Conservation (phyloP, 2,888 invertebrate species). For the Petrolisthes manimaculis region DNA sequence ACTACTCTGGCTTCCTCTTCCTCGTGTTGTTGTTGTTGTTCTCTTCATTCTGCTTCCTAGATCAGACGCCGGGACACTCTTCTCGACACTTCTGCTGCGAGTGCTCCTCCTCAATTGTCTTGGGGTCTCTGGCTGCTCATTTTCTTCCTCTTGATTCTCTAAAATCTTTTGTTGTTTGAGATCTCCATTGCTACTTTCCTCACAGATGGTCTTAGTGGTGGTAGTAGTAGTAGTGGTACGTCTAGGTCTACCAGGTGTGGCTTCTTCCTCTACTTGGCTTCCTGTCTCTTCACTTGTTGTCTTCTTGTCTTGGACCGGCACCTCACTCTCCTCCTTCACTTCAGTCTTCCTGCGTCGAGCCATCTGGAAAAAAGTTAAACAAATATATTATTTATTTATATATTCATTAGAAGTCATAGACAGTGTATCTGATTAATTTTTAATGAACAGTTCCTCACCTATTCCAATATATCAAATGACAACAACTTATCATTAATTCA, state of each 20-base stretch:
- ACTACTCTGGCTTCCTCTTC: not conserved
- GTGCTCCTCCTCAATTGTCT: slow-evolving; percentile 36
- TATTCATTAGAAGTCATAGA: not conserved
- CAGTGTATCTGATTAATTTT: no score
- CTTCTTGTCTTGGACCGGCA: not conserved
- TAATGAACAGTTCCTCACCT: no score
- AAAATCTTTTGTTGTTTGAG: not conserved
- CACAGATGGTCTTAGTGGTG: slow-evolving; percentile 6
- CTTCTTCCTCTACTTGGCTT: slow-evolving; percentile 22
- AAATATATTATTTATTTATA: not conserved
- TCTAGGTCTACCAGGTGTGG: not conserved
- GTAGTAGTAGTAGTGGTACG: not conserved
- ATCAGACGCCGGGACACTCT: slow-evolving; percentile 32
- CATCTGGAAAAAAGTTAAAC: slow-evolving; percentile 34
- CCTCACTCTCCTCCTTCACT: slow-evolving; percentile 27
- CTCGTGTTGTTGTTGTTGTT: not conserved
- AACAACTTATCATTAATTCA: no score
- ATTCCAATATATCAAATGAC: no score
- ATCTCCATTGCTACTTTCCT: slow-evolving; percentile 41
- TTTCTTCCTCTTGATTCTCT: slow-evolving; percentile 23
- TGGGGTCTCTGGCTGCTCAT: not conserved
- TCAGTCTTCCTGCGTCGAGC: slow-evolving; percentile 42
- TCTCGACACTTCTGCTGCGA: slow-evolving; percentile 53
- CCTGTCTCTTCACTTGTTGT: slow-evolving; percentile 29
- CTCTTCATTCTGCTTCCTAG: not conserved